Evolutionary conservation across 2,113 vertebrate genomes (phyloP).

Genomic region (Peromyscus polionotus): DNA sequence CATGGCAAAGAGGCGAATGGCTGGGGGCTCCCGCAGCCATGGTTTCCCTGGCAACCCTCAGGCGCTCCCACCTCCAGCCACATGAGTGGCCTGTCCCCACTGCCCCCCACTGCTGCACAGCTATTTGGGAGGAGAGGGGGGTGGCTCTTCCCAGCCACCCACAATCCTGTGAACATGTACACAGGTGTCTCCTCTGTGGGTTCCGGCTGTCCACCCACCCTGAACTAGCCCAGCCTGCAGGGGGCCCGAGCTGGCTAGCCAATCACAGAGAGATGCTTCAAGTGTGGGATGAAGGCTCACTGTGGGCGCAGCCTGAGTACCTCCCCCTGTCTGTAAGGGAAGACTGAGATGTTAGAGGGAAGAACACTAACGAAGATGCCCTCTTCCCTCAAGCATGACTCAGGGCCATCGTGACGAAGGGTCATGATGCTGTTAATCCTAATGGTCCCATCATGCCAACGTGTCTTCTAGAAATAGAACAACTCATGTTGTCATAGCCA

Average conservation of each 20-base stretch:
- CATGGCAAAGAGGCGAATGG: slow-evolving; percentile 69
- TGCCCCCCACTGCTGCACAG: neutral
- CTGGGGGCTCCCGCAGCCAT: slow-evolving; percentile 69
- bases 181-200: neutral
- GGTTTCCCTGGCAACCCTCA: slow-evolving; percentile 79
- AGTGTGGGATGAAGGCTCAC: neutral
- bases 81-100: neutral
- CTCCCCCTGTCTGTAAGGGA: neutral
- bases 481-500: neutral
- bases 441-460: neutral
- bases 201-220: neutral
- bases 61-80: slow-evolving; percentile 48
- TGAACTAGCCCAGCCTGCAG: neutral
- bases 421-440: neutral
- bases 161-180: neutral
- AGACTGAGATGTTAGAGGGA: neutral
- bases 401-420: neutral
- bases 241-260: neutral
- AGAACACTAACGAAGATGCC: neutral
- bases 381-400: neutral
- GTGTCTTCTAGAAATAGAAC: neutral
- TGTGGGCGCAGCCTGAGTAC: neutral
- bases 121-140: neutral
- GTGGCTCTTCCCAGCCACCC: neutral
- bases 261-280: neutral